Evolutionary conservation across 1,140 invertebrate genomes (phyloP).

Genomic region (Lerema accius): DNA sequence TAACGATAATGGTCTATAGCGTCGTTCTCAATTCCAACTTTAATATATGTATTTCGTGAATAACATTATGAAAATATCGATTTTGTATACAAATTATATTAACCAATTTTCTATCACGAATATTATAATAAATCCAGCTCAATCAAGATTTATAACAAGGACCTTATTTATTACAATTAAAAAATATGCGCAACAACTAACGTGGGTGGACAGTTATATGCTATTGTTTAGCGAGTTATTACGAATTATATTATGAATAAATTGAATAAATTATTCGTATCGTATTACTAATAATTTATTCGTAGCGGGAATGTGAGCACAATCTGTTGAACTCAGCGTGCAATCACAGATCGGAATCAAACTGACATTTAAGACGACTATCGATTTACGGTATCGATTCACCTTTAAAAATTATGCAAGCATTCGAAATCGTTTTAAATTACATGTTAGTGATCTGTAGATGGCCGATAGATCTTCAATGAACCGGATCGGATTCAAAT

Average conservation of each 20-base stretch:
- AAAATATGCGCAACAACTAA: slow-evolving; percentile 23
- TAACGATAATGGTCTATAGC: not conserved
- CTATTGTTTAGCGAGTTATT: slow-evolving; percentile 34
- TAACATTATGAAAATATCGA: too few relatives aligned
- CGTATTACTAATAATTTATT: slow-evolving; percentile 32
- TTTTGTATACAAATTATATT: too few relatives aligned
- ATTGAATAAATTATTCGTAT: slow-evolving; percentile 33
- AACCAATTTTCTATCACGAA: not conserved
- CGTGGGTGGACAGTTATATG: slow-evolving; percentile 31
- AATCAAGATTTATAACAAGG: slow-evolving; percentile 6
- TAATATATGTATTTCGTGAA: too few relatives aligned
- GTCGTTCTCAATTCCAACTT: too few relatives aligned
- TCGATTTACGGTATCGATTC: slow-evolving; percentile 44
- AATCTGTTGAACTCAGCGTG: slow-evolving; percentile 39
- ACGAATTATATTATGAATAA: slow-evolving; percentile 33
- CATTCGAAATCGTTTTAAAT: slow-evolving; percentile 30
- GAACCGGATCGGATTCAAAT: slow-evolving; percentile 15
- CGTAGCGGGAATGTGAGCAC: slow-evolving; percentile 38
- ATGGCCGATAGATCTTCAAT: slow-evolving; percentile 18
- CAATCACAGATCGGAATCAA: slow-evolving; percentile 38
- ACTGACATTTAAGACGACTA: slow-evolving; percentile 44
- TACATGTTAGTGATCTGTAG: slow-evolving; percentile 22
- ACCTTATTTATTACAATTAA: slow-evolving; percentile 26
- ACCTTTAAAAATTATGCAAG: slow-evolving; percentile 35
- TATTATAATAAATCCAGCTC: not conserved